These are phyloP conservation scores for Macrophya annulata DNA, from an alignment of 2,888 invertebrate species.

Conservation along the genomic window DNA sequence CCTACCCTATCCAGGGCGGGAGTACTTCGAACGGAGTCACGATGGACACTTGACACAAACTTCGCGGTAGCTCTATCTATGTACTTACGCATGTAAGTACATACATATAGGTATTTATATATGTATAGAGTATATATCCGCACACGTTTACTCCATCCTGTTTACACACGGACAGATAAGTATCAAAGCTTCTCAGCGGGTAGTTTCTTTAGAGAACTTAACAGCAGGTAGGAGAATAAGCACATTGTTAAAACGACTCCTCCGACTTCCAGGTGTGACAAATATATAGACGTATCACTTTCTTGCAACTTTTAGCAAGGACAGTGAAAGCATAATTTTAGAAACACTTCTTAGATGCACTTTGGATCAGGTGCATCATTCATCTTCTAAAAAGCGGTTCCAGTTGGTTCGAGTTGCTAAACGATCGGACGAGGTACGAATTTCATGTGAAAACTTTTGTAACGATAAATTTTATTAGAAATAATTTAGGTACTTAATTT, in stretches of 20 bases:
- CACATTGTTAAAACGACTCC: constrained; percentile 2
- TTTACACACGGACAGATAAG: background rate
- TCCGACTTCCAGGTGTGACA: background rate
- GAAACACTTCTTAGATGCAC: background rate
- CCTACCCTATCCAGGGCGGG: constrained; percentile 25
- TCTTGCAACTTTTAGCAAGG: background rate
- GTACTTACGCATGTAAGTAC: background rate
- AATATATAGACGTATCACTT: background rate
- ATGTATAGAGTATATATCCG: background rate
- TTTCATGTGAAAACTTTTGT: background rate
- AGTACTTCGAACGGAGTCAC: constrained; percentile 18
- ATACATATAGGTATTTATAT: background rate
- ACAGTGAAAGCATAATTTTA: background rate
- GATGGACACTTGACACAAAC: constrained; percentile 35
- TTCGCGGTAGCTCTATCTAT: background rate
- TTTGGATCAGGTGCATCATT: background rate
- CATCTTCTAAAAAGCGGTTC: background rate
- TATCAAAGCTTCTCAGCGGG: constrained; percentile 10
- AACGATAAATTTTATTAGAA: background rate
- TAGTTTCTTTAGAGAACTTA: constrained; percentile 31
- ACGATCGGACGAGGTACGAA: background rate
- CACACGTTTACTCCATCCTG: constrained; percentile 4
- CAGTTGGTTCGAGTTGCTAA: background rate
- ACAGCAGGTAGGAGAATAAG: constrained; percentile 18
- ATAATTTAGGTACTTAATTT: background rate